phyloP scores from a whole-genome alignment of 2,113 vertebrate genomes.

The Larimichthys polyactis region DNA sequence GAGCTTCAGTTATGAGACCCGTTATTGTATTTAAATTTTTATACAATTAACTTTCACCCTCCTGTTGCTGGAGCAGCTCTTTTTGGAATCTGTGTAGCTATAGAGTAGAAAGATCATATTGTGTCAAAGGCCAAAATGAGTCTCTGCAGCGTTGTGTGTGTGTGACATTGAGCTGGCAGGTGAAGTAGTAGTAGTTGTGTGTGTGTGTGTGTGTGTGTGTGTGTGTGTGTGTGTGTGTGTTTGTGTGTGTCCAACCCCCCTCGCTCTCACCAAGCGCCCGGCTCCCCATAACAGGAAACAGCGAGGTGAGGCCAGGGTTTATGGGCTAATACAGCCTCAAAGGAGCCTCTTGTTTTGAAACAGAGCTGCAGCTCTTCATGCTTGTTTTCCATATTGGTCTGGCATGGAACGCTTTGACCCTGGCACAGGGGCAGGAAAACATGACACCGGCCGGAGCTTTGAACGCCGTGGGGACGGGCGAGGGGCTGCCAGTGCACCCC shows the following conservation, averaged over 20 bases:
- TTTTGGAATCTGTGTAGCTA: not conserved
- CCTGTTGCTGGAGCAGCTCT: not conserved
- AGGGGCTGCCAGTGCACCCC: constrained; percentile 47
- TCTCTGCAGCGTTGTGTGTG: constrained; percentile 36
- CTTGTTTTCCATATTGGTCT: constrained; percentile 77
- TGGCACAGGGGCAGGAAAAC: constrained; percentile 81
- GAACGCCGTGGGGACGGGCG: constrained; percentile 59
- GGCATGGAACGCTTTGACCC: constrained; percentile 74
- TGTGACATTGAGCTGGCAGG: constrained; percentile 54
- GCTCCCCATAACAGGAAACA: constrained; percentile 80
- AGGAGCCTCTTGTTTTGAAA: constrained; percentile 80
- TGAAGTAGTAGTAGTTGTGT: constrained; percentile 40
- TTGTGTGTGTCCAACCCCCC: not conserved
- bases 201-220: constrained; percentile 18
- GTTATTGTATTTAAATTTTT: not conserved
- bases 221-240: not conserved
- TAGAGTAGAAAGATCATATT: constrained; percentile 39
- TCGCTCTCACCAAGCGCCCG: constrained; percentile 20
- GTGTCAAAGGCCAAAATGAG: constrained; percentile 46
- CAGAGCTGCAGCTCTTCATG: constrained; percentile 76
- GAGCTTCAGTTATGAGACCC: not conserved
- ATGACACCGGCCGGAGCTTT: constrained; percentile 72
- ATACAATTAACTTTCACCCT: not conserved
- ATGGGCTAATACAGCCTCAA: constrained; percentile 74
- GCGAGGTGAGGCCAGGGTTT: constrained; percentile 80